Percentiles rank a stretch among this genome's conserved stretches.
These are phyloP conservation scores for Trididemnum clinides DNA, from an alignment of 23 tunicate species.

Conservation along the genomic window DNA sequence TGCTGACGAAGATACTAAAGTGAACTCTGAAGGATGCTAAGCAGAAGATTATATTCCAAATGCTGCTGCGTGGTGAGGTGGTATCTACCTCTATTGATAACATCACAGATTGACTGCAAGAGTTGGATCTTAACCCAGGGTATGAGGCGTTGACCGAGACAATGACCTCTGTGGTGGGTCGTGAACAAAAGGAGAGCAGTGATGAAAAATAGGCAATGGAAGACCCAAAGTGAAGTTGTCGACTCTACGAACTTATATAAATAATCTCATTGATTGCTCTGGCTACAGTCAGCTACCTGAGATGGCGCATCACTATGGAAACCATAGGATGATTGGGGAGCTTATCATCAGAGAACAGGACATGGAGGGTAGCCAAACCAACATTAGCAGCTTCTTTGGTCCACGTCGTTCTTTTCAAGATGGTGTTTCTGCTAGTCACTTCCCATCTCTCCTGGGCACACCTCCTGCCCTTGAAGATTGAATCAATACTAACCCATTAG, in stretches of 20 bases:
- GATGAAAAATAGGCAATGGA: constrained; percentile 33
- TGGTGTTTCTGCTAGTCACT: constrained; percentile 20
- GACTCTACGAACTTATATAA: constrained; percentile 10
- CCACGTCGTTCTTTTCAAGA: constrained; percentile 7
- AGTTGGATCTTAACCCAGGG: too few relatives aligned
- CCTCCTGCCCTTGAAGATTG: constrained; percentile 26
- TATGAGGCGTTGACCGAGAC: constrained; percentile 11
- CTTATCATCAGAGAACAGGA: constrained; percentile 27
- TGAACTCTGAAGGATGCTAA: constrained; percentile 11
- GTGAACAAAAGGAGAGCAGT: constrained; percentile 32
- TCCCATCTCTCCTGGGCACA: constrained; percentile 6
- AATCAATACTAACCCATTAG: too few relatives aligned
- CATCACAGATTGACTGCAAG: too few relatives aligned
- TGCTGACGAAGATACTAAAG: constrained; percentile 13
- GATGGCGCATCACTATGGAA: constrained; percentile 29
- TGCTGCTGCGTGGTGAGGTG: constrained; percentile 40
- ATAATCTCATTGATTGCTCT: constrained; percentile 32
- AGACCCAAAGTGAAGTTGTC: constrained; percentile 27
- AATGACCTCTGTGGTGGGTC: constrained; percentile 40
- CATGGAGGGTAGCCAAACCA: constrained; percentile 36
- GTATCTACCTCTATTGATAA: constrained; percentile 41
- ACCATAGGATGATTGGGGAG: constrained; percentile 28
- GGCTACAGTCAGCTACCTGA: constrained; percentile 36
- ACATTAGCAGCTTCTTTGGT: constrained; percentile 23
- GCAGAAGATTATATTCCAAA: constrained; percentile 27